phyloP scores from a whole-genome alignment of 1,140 invertebrate genomes.

The Caenorhabditis elegans region DNA sequence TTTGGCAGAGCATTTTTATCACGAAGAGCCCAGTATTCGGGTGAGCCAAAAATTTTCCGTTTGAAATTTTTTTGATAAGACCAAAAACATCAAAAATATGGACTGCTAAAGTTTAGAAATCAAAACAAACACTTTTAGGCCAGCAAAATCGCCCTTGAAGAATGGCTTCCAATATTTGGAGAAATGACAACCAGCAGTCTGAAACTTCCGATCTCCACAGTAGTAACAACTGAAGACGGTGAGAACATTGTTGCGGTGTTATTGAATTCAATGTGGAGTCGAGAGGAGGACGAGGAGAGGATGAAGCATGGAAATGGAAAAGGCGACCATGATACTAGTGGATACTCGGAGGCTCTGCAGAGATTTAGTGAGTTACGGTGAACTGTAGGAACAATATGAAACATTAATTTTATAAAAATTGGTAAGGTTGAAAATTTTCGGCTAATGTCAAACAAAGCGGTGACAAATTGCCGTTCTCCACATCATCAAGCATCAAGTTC shows the following conservation, averaged over 20 bases:
- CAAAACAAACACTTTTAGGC: neutral
- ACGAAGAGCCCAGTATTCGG: neutral
- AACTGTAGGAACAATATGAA: too few relatives aligned
- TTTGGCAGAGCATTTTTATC: neutral
- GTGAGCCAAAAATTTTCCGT: neutral
- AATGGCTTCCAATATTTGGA: neutral
- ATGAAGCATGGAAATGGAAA: neutral
- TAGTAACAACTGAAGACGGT: neutral
- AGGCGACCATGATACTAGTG: neutral
- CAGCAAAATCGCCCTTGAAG: neutral
- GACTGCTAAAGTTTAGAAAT: too few relatives aligned
- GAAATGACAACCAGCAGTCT: neutral
- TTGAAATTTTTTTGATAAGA: too few relatives aligned
- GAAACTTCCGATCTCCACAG: neutral
- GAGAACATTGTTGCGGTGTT: neutral
- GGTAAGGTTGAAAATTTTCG: too few relatives aligned
- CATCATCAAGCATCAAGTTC: too few relatives aligned
- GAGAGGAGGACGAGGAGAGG: neutral
- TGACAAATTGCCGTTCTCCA: too few relatives aligned
- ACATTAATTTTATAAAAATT: too few relatives aligned
- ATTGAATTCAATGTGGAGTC: neutral
- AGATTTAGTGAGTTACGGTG: constrained; percentile 7
- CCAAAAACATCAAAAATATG: too few relatives aligned
- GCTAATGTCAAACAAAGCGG: too few relatives aligned
- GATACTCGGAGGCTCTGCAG: neutral